These are phyloP conservation scores for Nomada ruficornis DNA, from an alignment of 2,888 invertebrate genomes.

Conservation along the genomic window DNA sequence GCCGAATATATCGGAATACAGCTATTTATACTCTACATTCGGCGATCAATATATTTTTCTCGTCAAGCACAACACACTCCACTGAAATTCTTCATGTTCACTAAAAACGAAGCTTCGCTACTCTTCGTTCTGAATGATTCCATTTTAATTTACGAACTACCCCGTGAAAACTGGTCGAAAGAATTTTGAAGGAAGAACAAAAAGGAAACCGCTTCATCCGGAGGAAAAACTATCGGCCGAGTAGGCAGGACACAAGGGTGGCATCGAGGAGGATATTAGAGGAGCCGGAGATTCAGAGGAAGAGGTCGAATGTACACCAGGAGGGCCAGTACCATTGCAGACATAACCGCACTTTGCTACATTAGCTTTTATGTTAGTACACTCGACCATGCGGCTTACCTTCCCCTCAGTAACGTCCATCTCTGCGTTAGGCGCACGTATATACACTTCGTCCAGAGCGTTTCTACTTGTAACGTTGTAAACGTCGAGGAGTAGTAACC, in stretches of 20 bases:
- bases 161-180: too few relatives aligned
- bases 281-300: slow-evolving; percentile 48
- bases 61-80: too few relatives aligned
- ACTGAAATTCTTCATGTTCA: too few relatives aligned
- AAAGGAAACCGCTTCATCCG: slow-evolving; percentile 38
- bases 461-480: slow-evolving; percentile 68
- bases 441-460: slow-evolving; percentile 61
- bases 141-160: too few relatives aligned
- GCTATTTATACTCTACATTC: too few relatives aligned
- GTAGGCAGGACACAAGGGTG: slow-evolving; percentile 65
- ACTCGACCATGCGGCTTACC: slow-evolving; percentile 72
- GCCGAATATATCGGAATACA: too few relatives aligned
- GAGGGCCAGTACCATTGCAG: slow-evolving; percentile 66
- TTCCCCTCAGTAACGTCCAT: slow-evolving; percentile 71
- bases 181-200: slow-evolving; percentile 2
- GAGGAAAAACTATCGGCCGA: slow-evolving; percentile 41
- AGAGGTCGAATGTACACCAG: slow-evolving; percentile 58
- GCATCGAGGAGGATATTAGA: slow-evolving; percentile 69
- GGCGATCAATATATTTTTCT: too few relatives aligned
- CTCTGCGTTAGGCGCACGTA: slow-evolving; percentile 48
- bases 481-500: slow-evolving; percentile 67
- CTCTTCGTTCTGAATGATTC: too few relatives aligned
- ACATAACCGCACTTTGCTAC: slow-evolving; percentile 78
- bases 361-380: slow-evolving; percentile 80
- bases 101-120: too few relatives aligned